Evolutionary conservation across 2,113 vertebrate species (phyloP).

Genomic region (Erythrocercus mccallii): DNA sequence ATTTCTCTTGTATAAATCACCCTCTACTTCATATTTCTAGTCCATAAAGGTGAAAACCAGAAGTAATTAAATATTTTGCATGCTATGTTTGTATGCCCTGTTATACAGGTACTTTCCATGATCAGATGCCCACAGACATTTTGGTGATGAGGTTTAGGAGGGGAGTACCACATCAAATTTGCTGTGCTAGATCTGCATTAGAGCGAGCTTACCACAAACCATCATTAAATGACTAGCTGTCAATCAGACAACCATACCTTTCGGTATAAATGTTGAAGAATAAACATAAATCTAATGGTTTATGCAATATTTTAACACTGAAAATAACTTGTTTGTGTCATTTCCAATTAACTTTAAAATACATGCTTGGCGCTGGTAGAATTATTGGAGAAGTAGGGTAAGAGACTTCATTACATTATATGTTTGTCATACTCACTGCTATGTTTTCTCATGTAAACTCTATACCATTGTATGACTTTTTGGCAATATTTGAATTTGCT

Average conservation of each 20-base stretch:
- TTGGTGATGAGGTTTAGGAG: background rate
- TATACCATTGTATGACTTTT: background rate
- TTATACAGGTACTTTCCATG: background rate
- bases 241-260: background rate
- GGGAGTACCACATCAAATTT: background rate
- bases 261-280: background rate
- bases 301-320: background rate
- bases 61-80: background rate
- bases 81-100: background rate
- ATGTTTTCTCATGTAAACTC: background rate
- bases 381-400: background rate
- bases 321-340: background rate
- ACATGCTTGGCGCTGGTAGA: background rate
- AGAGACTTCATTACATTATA: background rate
- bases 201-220: background rate
- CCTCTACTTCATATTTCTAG: background rate
- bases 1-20: background rate
- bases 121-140: background rate
- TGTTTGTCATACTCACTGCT: background rate
- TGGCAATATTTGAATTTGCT: background rate
- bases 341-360: background rate
- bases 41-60: background rate
- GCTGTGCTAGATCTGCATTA: background rate
- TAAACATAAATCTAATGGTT: background rate
- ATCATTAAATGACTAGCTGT: background rate